Evolutionary conservation across 2,797 vertebrate species (phyloP).

Genomic region (Lutjanus campechanus): DNA sequence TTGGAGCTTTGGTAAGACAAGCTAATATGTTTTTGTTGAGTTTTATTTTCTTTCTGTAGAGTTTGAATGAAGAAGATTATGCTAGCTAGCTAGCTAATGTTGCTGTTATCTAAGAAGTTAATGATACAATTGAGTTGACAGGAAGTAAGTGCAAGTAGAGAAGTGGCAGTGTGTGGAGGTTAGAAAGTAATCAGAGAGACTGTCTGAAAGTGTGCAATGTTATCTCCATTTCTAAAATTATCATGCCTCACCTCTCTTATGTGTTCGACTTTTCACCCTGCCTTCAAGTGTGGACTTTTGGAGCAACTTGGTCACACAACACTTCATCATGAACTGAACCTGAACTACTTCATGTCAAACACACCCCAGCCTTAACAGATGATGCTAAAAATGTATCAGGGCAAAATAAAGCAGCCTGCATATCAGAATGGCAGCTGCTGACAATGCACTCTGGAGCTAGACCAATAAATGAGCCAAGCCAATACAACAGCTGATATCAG

Average conservation of each 20-base stretch:
- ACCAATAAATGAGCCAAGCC: neutral
- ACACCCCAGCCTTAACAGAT: neutral
- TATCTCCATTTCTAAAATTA: neutral
- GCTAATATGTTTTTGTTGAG: too few species aligned
- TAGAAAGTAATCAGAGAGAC: neutral
- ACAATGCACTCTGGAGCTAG: neutral
- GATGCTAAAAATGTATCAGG: neutral
- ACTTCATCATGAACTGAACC: neutral
- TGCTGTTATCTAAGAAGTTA: too few species aligned
- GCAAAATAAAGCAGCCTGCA: neutral
- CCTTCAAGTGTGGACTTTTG: neutral
- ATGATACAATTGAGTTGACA: too few species aligned
- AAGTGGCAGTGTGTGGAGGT: neutral
- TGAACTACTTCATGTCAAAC: neutral
- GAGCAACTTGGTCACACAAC: neutral
- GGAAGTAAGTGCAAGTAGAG: too few species aligned
- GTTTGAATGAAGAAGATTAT: too few species aligned
- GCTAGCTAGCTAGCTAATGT: too few species aligned
- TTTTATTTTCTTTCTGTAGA: too few species aligned
- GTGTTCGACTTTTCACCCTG: neutral
- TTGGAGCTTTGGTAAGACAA: too few species aligned
- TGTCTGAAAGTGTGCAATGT: neutral
- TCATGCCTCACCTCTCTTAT: neutral
- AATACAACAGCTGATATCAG: neutral
- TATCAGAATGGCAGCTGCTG: slow-evolving; percentile 4